Evolutionary conservation across 2,113 vertebrate species (phyloP).

Genomic region (Noctilio leporinus): DNA sequence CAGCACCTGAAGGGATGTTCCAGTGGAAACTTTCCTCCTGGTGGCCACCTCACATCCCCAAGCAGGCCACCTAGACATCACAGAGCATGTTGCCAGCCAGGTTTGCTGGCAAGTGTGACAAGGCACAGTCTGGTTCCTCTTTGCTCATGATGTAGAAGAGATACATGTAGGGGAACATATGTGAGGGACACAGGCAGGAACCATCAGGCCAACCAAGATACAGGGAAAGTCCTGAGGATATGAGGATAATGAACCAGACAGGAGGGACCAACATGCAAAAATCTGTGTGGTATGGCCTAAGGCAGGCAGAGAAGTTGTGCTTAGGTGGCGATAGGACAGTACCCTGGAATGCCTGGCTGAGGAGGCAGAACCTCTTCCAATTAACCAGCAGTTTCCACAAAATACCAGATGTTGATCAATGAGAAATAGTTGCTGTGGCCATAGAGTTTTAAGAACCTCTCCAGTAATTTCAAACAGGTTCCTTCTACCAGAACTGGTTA

Average conservation of each 20-base stretch:
- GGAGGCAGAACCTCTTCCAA: background rate
- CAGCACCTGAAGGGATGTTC: background rate
- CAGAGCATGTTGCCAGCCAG: background rate
- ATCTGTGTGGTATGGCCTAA: background rate
- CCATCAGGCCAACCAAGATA: background rate
- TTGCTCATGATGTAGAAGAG: background rate
- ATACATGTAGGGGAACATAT: background rate
- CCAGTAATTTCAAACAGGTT: background rate
- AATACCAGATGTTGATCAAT: background rate
- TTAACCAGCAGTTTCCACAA: background rate
- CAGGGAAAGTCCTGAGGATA: background rate
- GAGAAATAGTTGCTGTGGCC: background rate
- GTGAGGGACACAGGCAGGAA: background rate
- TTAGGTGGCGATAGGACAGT: background rate
- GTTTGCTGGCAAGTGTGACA: background rate
- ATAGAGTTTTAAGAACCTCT: background rate
- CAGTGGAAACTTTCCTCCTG: background rate
- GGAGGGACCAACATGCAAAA: background rate
- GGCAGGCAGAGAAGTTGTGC: background rate
- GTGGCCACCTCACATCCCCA: background rate
- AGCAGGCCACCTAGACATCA: background rate
- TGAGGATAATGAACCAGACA: background rate
- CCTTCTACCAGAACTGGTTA: background rate
- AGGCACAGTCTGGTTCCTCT: background rate
- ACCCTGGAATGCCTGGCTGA: background rate